Conservation (phyloP, 2,113 vertebrate genomes). For the Prunella himalayana region DNA sequence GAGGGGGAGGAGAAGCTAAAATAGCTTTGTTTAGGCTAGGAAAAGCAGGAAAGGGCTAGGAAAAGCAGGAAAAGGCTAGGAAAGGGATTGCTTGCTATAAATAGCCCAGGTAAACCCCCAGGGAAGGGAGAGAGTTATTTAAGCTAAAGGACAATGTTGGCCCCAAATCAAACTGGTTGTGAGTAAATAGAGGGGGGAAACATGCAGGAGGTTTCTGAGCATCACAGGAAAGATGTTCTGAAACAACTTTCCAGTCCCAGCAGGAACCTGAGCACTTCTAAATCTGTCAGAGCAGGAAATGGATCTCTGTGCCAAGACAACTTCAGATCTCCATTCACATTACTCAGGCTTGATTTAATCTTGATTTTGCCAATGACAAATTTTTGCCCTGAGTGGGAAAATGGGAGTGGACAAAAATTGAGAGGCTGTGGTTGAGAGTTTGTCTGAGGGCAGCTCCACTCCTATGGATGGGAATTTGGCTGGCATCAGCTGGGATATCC, state of each 20-base stretch:
- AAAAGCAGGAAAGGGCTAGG: conserved; percentile 11
- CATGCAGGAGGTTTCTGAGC: conserved; percentile 24
- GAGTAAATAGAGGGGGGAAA: conserved; percentile 49
- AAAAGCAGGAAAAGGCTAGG: conserved; percentile 23
- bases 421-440: not conserved
- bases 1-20: not conserved
- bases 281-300: conserved; percentile 34
- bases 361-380: not conserved
- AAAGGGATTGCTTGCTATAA: conserved; percentile 22
- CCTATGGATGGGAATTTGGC: not conserved
- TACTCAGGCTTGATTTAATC: conserved; percentile 10
- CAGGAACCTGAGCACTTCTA: conserved; percentile 49
- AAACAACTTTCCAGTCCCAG: conserved; percentile 39
- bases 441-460: not conserved
- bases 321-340: conserved; percentile 18
- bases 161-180: conserved; percentile 40
- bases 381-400: not conserved
- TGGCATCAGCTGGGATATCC: not conserved
- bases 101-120: not conserved
- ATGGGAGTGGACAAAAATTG: not conserved
- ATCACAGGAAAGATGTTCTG: conserved; percentile 67
- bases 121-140: conserved; percentile 51
- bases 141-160: conserved; percentile 54
- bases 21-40: conserved; percentile 15
- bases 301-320: not conserved